Evolutionary conservation across 53 echinoderm and acorn worm genomes (phyloP), one percentile per base, ranked within the genome.

Genomic region (Crossaster papposus): DNA sequence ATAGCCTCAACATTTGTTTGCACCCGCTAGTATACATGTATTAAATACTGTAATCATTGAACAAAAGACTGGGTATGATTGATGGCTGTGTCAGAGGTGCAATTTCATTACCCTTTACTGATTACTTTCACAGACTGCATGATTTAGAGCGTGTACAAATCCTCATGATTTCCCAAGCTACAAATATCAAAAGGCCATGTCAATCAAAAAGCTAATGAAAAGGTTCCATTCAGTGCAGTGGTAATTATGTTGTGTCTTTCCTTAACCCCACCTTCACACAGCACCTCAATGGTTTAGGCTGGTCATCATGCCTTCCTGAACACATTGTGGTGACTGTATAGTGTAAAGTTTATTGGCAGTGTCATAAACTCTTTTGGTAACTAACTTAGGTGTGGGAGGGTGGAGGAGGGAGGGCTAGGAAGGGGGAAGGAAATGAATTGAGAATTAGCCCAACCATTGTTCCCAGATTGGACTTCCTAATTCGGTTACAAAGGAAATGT

Each of bases 231-330:
- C 35, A 24, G 36, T 36, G 12, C 12, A 34, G 36, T 50, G 51
- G 3, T 87, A 87, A 87, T 87, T 54, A 37, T 77, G 63, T 87
- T 87, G 62, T 87, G 87, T 87, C 87, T 87, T 37, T 26, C 76
- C 9, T 17, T 17, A 14, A 7, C 18, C 77, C 77, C 58, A 36
- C 32, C 64, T 23, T 62, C 18, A 65, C 70, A 30, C 17, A 18
- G 36, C 82, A 65, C 44, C 70, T 64, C 36, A 12, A 12, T 44
- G 44, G 26, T 14, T 68, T n/a, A 26, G 36, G 82, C 65, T 68
- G 65, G 64, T 82, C 82, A 65, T 82, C 82, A 65, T 68, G 17
- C 65, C 82, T 82, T 3, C 82, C 36, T 36, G 65, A 68, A 24
- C 4, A 6, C 68, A 68, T 68, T 68, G n/a, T n/a, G 28, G 28